Evolutionary conservation across 2,113 vertebrate genomes (phyloP).

Genomic region (Taxidea taxus): DNA sequence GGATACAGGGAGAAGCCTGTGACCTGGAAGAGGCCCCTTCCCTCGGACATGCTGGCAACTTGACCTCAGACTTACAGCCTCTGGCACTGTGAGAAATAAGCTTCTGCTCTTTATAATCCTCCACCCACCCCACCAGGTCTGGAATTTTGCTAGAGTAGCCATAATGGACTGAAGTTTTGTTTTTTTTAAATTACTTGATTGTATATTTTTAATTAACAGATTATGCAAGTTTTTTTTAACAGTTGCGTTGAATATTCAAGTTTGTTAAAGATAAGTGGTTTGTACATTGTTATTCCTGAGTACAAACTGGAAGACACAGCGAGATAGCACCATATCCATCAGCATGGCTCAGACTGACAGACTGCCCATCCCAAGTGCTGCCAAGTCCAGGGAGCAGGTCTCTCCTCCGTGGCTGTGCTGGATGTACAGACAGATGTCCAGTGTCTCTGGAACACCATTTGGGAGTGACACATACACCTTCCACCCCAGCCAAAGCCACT

Average conservation of each 20-base stretch:
- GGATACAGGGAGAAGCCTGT: neutral
- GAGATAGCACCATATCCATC: no score
- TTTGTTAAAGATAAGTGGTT: neutral
- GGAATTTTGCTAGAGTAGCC: neutral
- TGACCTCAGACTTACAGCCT: neutral
- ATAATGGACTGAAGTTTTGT: neutral
- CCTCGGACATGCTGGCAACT: accelerated
- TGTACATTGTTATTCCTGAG: neutral
- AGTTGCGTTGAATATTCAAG: neutral
- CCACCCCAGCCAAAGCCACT: neutral
- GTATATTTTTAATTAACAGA: neutral
- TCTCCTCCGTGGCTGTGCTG: neutral
- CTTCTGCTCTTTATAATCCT: neutral
- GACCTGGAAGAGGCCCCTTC: neutral
- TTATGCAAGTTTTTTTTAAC: neutral
- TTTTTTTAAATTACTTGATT: neutral
- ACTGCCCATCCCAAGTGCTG: neutral
- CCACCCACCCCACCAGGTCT: no score
- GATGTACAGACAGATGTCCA: neutral
- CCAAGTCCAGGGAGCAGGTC: neutral
- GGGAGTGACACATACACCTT: neutral
- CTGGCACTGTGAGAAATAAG: neutral
- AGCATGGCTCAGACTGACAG: neutral
- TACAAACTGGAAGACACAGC: neutral
- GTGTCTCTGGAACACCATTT: neutral